Conservation (phyloP, 2,888 invertebrate genomes). For the Nysson spinosus region DNA sequence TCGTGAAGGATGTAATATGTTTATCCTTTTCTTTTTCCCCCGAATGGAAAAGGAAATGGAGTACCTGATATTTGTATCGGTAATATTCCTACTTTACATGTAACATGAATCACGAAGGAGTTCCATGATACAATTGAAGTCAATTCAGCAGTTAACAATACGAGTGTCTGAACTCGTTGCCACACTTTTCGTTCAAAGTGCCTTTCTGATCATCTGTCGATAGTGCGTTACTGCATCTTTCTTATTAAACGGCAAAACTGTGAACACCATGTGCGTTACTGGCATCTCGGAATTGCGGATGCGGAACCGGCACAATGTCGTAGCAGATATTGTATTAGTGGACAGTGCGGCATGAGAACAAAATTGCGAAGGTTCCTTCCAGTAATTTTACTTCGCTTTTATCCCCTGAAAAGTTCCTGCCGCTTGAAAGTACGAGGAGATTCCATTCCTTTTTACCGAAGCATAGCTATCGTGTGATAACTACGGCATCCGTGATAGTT, state of each 20-base stretch:
- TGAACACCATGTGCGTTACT: conserved; percentile 32
- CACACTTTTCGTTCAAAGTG: conserved; percentile 62
- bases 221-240: conserved; percentile 26
- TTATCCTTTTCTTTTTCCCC: not conserved
- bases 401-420: not conserved
- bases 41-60: not conserved
- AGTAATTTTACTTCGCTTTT: not conserved
- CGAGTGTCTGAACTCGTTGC: conserved; percentile 32
- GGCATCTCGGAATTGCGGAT: conserved; percentile 12
- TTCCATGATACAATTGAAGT: conserved; percentile 14
- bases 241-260: conserved; percentile 30
- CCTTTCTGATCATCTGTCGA: conserved; percentile 52
- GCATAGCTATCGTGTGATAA: not conserved
- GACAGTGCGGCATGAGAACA: not conserved
- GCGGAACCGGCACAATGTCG: too few relatives aligned
- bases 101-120: not conserved
- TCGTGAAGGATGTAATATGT: too few relatives aligned
- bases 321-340: too few relatives aligned
- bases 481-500: not conserved
- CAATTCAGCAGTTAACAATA: conserved; percentile 18
- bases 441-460: conserved; percentile 7
- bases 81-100: not conserved
- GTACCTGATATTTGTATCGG: not conserved
- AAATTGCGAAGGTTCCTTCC: not conserved
- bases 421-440: not conserved